These are phyloP conservation scores for Microctenopoma lineatum DNA, from an alignment of 2,797 vertebrate genomes.

Conservation along the genomic window DNA sequence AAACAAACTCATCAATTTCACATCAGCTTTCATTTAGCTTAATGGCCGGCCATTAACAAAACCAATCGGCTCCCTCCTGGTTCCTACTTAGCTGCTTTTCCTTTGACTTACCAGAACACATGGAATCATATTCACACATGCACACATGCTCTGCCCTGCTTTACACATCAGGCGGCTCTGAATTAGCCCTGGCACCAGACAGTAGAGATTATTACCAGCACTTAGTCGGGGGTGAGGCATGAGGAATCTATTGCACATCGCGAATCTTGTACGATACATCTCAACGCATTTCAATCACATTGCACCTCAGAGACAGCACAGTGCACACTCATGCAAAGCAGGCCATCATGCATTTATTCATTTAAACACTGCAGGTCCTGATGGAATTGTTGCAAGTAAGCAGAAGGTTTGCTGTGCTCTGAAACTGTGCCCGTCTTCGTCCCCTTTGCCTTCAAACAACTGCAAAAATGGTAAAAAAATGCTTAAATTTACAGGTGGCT, in stretches of 20 bases:
- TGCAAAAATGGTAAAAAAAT: background rate
- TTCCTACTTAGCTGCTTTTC: conserved; percentile 26
- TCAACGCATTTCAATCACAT: conserved; percentile 67
- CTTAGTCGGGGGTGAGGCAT: conserved; percentile 33
- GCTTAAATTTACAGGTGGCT: too few species aligned
- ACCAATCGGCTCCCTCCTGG: conserved; percentile 53
- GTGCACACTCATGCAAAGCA: conserved; percentile 59
- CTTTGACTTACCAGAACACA: conserved; percentile 41
- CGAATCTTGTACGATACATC: conserved; percentile 48
- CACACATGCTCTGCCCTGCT: background rate
- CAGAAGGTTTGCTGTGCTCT: conserved; percentile 1
- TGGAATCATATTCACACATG: conserved; percentile 30
- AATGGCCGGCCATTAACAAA: conserved; percentile 73
- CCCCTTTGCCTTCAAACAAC: background rate
- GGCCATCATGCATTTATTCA: conserved; percentile 70
- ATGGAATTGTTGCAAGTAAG: conserved; percentile 22
- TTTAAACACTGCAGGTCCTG: conserved; percentile 48
- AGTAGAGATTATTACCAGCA: conserved; percentile 45
- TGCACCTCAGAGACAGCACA: conserved; percentile 47
- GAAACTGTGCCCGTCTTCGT: conserved; percentile 12
- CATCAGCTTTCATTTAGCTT: conserved; percentile 76
- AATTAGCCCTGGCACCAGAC: conserved; percentile 53
- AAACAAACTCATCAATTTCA: conserved; percentile 78
- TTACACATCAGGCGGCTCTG: conserved; percentile 29
- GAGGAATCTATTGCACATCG: conserved; percentile 58